Percentiles rank a stretch among this genome's conserved stretches.
Evolutionary conservation across 2,888 invertebrate species (phyloP).

Genomic region (Napeogenes inachia): DNA sequence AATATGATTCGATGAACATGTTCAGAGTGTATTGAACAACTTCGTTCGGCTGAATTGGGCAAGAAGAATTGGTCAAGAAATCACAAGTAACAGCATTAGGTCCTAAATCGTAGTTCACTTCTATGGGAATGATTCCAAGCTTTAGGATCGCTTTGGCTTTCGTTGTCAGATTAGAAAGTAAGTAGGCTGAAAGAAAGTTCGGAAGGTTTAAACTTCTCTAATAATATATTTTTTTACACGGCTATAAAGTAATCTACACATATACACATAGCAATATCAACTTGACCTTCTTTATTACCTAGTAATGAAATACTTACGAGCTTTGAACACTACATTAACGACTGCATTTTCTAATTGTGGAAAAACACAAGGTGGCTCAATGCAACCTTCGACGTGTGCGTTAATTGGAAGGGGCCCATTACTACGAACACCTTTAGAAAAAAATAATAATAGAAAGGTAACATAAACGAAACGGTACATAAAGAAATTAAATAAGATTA

Average conservation of each 20-base stretch:
- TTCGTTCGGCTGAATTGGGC: conserved; percentile 40
- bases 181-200: conserved; percentile 30
- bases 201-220: too few relatives aligned
- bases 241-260: too few relatives aligned
- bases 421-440: conserved; percentile 23
- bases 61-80: conserved; percentile 45
- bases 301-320: conserved; percentile 30
- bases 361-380: conserved; percentile 31
- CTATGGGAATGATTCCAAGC: conserved; percentile 17
- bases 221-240: too few relatives aligned
- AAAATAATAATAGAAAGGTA: too few relatives aligned
- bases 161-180: conserved; percentile 31
- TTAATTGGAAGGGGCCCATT: conserved; percentile 29
- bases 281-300: too few relatives aligned
- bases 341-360: conserved; percentile 33
- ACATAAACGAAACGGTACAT: too few relatives aligned
- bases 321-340: conserved; percentile 33
- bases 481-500: too few relatives aligned
- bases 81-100: conserved; percentile 42
- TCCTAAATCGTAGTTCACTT: conserved; percentile 30
- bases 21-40: conserved; percentile 38
- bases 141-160: conserved; percentile 31
- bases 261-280: too few relatives aligned
- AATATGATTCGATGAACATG: conserved; percentile 40
- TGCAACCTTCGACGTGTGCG: conserved; percentile 32